Conservation (phyloP, 2,888 invertebrate genomes). For the Dolichopus griseipennis region DNA sequence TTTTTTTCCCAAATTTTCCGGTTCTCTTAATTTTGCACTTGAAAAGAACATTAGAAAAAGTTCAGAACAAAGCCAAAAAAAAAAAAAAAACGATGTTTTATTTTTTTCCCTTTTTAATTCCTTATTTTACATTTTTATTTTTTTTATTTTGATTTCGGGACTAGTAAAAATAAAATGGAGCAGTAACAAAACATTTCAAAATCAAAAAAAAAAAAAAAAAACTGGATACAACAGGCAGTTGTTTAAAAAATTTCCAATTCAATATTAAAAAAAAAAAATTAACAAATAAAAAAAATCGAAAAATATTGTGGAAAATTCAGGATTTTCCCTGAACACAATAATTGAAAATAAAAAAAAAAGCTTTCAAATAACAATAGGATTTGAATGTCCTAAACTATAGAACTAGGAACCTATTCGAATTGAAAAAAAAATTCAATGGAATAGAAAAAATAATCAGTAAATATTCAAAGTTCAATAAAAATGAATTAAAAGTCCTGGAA, state of each 20-base stretch:
- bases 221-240: too few species aligned
- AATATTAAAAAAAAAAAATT: neutral
- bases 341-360: neutral
- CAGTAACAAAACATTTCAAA: too few species aligned
- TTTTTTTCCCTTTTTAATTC: neutral
- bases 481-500: neutral
- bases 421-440: neutral
- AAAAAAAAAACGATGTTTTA: neutral
- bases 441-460: neutral
- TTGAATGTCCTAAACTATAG: neutral
- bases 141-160: neutral
- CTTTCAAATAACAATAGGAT: too few species aligned
- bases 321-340: neutral
- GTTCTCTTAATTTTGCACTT: neutral
- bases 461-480: neutral
- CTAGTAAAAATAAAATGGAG: too few species aligned
- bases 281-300: neutral
- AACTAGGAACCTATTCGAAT: neutral
- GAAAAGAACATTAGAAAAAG: neutral
- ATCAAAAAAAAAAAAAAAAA: too few species aligned
- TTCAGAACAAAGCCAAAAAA: neutral
- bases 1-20: too few species aligned
- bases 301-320: neutral
- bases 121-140: neutral
- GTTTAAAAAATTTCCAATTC: neutral